A percentile compares a stretch with the other conserved stretches of the same genome.
These are phyloP conservation scores for Fukomys damarensis DNA, from an alignment of 2,113 vertebrate species.

Conservation along the genomic window DNA sequence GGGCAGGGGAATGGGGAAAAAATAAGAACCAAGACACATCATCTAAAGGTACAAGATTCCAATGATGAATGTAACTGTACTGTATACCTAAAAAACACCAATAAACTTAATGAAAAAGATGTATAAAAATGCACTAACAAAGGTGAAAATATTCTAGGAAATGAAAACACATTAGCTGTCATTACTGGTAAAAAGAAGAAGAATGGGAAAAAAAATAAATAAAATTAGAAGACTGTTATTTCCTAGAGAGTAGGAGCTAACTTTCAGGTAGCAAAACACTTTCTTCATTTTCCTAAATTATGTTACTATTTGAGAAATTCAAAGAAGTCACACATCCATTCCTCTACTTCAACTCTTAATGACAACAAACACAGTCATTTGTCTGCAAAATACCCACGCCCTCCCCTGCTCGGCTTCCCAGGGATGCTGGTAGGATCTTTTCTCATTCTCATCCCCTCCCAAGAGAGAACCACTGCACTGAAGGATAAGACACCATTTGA, in stretches of 20 bases:
- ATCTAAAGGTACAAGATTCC: too few relatives aligned
- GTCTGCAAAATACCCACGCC: background rate
- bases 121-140: too few relatives aligned
- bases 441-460: background rate
- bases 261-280: background rate
- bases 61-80: too few relatives aligned
- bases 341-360: background rate
- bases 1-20: too few relatives aligned
- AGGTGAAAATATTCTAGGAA: background rate
- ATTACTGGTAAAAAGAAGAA: background rate
- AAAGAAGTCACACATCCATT: background rate
- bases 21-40: too few relatives aligned
- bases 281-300: background rate
- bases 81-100: too few relatives aligned
- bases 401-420: background rate
- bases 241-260: background rate
- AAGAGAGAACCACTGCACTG: background rate
- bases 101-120: too few relatives aligned
- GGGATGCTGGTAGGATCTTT: background rate
- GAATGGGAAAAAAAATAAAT: too few relatives aligned
- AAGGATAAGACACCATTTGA: background rate
- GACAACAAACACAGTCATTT: background rate
- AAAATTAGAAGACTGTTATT: background rate
- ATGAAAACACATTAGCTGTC: background rate
- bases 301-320: background rate